phyloP scores from a whole-genome alignment of 1,140 invertebrate species.

The Rhopalosiphum padi region DNA sequence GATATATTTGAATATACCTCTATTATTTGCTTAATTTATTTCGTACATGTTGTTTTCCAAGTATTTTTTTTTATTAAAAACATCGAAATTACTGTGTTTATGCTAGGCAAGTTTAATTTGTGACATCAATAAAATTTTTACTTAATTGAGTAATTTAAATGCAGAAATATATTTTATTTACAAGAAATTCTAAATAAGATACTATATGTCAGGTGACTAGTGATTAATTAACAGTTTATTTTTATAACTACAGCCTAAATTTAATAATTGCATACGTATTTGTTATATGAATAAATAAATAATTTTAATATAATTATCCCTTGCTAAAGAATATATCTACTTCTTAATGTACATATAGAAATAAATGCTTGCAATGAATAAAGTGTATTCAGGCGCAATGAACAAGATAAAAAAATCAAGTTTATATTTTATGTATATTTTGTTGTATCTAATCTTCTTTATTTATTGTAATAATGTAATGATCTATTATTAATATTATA shows the following conservation, averaged over 20 bases:
- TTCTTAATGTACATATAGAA: neutral
- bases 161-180: too few species aligned
- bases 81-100: too few species aligned
- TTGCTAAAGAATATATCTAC: neutral
- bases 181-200: too few species aligned
- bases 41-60: too few species aligned
- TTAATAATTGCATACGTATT: neutral
- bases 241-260: neutral
- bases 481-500: neutral
- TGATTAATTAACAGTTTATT: neutral
- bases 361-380: neutral
- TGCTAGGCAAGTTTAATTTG: too few species aligned
- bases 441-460: neutral
- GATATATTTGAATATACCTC: too few species aligned
- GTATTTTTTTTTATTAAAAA: too few species aligned
- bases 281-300: neutral
- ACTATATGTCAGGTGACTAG: too few species aligned
- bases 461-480: neutral
- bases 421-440: neutral
- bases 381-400: neutral
- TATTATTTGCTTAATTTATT: too few species aligned
- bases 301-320: neutral
- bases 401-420: neutral
- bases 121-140: too few species aligned
- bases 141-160: too few species aligned